Percentiles rank a stretch among this genome's conserved stretches.
These are phyloP conservation scores for Labrus mixtus DNA, from an alignment of 2,113 vertebrate genomes.

Conservation along the genomic window DNA sequence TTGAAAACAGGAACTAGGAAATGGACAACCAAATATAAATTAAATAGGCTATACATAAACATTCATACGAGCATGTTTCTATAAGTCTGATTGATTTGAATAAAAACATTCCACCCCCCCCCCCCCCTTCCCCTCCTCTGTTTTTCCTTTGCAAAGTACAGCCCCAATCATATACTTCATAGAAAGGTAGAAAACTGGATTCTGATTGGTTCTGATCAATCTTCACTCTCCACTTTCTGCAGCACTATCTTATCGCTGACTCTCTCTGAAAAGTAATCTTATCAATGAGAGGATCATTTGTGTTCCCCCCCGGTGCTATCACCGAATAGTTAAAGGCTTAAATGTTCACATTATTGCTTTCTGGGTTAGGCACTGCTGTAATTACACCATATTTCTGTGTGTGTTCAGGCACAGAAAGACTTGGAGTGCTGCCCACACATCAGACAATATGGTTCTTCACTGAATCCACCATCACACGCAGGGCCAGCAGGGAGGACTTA, in stretches of 20 bases:
- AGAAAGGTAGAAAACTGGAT: neutral
- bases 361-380: slow-evolving; percentile 22
- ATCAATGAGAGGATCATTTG: slow-evolving; percentile 11
- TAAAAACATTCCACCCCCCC: too few species aligned
- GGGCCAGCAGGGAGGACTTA: slow-evolving; percentile 14
- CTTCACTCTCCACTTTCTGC: neutral
- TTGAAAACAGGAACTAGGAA: too few species aligned
- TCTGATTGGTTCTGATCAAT: slow-evolving; percentile 1
- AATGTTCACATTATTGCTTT: slow-evolving; percentile 9
- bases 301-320: slow-evolving; percentile 24
- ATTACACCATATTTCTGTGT: slow-evolving; percentile 9
- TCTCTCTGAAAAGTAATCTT: slow-evolving; percentile 4
- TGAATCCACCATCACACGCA: neutral
- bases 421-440: slow-evolving; percentile 35
- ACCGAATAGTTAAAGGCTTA: slow-evolving; percentile 21
- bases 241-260: neutral
- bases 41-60: too few species aligned
- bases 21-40: too few species aligned
- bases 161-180: neutral
- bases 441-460: slow-evolving; percentile 42
- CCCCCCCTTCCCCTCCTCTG: neutral
- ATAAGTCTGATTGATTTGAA: too few species aligned
- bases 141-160: neutral
- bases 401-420: slow-evolving; percentile 21
- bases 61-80: too few species aligned